phyloP scores from a whole-genome alignment of 2,113 vertebrate genomes.

The Eupsittula cactorum region DNA sequence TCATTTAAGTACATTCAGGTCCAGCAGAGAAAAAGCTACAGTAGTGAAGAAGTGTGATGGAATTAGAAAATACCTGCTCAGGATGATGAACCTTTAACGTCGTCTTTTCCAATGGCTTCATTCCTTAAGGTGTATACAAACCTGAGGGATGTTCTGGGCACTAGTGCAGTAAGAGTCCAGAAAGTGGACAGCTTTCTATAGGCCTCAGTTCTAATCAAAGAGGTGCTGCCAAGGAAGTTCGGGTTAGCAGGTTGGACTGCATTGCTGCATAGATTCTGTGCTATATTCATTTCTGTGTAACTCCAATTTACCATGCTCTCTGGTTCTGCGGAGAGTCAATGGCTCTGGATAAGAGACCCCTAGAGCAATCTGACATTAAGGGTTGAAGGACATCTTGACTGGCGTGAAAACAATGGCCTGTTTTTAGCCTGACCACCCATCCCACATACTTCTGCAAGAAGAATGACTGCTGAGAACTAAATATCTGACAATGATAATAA shows the following conservation, averaged over 20 bases:
- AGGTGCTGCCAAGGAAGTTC: neutral
- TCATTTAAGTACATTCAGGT: neutral
- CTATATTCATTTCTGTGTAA: accelerated
- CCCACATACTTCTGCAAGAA: neutral
- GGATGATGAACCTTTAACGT: neutral
- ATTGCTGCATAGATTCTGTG: neutral
- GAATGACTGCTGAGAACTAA: neutral
- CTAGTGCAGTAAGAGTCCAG: neutral
- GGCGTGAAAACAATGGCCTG: neutral
- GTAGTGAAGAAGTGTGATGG: neutral
- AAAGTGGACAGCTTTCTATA: neutral
- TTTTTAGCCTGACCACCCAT: neutral
- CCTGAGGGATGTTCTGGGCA: neutral
- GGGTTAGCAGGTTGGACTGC: neutral
- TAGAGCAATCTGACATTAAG: neutral
- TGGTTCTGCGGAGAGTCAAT: neutral
- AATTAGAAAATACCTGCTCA: neutral
- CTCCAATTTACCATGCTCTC: neutral
- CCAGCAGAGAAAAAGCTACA: neutral
- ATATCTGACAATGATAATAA: neutral
- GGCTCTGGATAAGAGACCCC: neutral
- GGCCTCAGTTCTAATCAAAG: neutral
- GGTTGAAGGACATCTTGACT: neutral
- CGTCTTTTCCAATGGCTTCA: neutral
- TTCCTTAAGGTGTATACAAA: neutral